Evolutionary conservation across 2,113 vertebrate genomes (phyloP), one percentile per base, ranked within the genome.

Genomic region (Megalops atlanticus): DNA sequence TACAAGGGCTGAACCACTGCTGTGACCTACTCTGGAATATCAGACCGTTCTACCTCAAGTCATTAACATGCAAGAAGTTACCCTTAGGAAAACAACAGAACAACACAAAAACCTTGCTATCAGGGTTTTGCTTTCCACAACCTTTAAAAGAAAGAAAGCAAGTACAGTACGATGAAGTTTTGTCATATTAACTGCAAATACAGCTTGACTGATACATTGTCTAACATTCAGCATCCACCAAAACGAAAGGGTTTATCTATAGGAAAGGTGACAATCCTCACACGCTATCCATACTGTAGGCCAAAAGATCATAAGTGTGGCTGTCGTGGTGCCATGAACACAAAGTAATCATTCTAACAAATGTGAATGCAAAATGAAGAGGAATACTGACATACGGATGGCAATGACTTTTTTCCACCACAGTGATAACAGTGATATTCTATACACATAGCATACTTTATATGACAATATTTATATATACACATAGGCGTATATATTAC

Each of bases 401-500:
- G 82, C 85, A 76, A 88, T 86, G 36, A 86, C 84, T 84, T 84
- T 84, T 68, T 31, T 87, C 79, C 71, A 84, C 86, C 82, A 86
- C 85, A 87, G 83, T 69, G 80, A 86, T 80, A 84, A 76, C 39
- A 70, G 82, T 73, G 43, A 47, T 76, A 36, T 80, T 43, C 70
- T 73, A 73, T 54, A 80, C 70, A 80, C 74, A 72, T 72, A 79
- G 64, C 40, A 45, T 35, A 79, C 58, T 79, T 79, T 21, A 43
- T 84, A 84, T 87, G 85, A 85, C 85, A 89, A 82, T 90, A 86
- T 86, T 87, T 86, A 86, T 84, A 80, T 89, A 89, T 89, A 89
- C 88, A 92, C 82, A 84, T 78, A 89, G 81, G 82, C 82, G 89
- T 90, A 91, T 89, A 90, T 90, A 80, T 80, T 80, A 80, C 89